Percentiles rank a stretch among this genome's conserved stretches.
Evolutionary conservation across 2,888 invertebrate species (phyloP).

Genomic region (Tenthredo livida): DNA sequence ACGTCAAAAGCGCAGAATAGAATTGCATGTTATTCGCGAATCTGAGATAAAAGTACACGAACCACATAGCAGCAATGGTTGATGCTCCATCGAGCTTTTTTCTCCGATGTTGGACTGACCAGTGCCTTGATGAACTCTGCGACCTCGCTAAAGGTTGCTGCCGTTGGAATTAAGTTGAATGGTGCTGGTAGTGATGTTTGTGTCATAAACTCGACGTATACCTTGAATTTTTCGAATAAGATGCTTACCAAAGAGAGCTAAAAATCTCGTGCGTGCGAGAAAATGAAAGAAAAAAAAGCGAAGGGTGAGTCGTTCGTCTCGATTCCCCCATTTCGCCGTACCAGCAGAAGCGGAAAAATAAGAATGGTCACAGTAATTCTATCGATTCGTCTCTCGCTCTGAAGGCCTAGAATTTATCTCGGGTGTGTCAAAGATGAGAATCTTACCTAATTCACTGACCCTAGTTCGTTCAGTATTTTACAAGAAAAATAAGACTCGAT

Average conservation of each 20-base stretch:
- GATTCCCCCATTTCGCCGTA: neutral
- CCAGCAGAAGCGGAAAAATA: neutral
- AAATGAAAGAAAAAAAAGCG: neutral
- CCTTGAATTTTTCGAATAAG: constrained; percentile 65
- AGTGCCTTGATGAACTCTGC: constrained; percentile 79
- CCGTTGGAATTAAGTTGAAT: constrained; percentile 85
- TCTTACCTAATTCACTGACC: neutral
- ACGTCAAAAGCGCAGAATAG: neutral
- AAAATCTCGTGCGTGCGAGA: neutral
- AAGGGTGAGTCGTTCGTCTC: constrained; percentile 2
- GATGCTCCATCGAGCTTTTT: constrained; percentile 78
- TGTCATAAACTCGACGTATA: constrained; percentile 87
- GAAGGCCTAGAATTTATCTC: neutral
- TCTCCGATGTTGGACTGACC: constrained; percentile 72
- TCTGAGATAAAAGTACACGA: constrained; percentile 57
- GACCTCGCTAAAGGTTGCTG: constrained; percentile 78
- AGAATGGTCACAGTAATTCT: constrained; percentile 14
- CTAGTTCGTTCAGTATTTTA: neutral
- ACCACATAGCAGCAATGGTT: constrained; percentile 78
- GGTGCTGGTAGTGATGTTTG: constrained; percentile 86
- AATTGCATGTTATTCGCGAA: neutral
- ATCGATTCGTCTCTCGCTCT: constrained; percentile 3
- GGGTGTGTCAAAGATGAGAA: constrained; percentile 6
- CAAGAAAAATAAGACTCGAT: neutral
- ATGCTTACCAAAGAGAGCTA: constrained; percentile 25